Conservation (phyloP, 2,888 invertebrate species). For the Xylocampa areola region DNA sequence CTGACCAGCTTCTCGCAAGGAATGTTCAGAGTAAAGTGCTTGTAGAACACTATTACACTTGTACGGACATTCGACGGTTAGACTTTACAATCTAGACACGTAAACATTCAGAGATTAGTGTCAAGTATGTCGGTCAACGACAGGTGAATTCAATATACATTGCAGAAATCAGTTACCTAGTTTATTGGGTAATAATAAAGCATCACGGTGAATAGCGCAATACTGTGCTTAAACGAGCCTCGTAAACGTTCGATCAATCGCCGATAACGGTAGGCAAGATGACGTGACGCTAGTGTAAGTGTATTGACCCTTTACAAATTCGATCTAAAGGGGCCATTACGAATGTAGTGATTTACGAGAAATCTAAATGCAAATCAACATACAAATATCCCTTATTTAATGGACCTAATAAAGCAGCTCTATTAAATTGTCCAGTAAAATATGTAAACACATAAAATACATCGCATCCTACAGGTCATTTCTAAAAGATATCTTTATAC, state of each 20-base stretch:
- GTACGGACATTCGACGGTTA: constrained; percentile 48
- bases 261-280: constrained; percentile 74
- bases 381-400: constrained; percentile 23
- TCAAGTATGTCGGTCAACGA: constrained; percentile 53
- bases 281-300: constrained; percentile 60
- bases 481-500: constrained; percentile 60
- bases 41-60: constrained; percentile 47
- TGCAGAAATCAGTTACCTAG: constrained; percentile 67
- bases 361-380: constrained; percentile 34
- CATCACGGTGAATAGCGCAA: constrained; percentile 71
- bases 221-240: constrained; percentile 71
- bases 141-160: constrained; percentile 60
- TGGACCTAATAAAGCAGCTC: constrained; percentile 16
- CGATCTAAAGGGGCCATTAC: constrained; percentile 35
- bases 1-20: constrained; percentile 45
- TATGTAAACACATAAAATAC: constrained; percentile 35
- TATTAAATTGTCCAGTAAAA: constrained; percentile 14
- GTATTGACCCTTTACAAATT: constrained; percentile 65
- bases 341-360: constrained; percentile 35
- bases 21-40: constrained; percentile 48
- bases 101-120: constrained; percentile 52
- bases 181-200: constrained; percentile 62
- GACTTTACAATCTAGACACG: constrained; percentile 37
- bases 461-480: constrained; percentile 49
- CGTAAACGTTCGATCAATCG: constrained; percentile 73